Evolutionary conservation across 1,140 invertebrate genomes (phyloP).

Genomic region (Thaumetopoea pityocampa): DNA sequence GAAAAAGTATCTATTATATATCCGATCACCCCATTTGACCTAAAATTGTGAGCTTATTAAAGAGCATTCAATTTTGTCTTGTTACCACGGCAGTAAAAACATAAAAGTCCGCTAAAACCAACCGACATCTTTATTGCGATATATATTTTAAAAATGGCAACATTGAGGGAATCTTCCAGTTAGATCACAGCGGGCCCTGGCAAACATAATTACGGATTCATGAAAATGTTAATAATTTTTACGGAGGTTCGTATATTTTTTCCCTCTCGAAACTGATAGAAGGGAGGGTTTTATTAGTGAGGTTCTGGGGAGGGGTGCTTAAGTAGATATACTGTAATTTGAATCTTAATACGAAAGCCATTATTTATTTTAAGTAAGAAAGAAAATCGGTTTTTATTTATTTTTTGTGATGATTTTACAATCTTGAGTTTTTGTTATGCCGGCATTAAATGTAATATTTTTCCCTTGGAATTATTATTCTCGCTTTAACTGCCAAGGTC

Average conservation of each 20-base stretch:
- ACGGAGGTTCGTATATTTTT: constrained; percentile 26
- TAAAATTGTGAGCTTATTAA: no score
- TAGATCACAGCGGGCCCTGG: constrained; percentile 20
- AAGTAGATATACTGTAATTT: constrained; percentile 54
- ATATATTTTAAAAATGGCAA: constrained; percentile 17
- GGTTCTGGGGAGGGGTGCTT: constrained; percentile 34
- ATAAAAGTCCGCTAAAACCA: no score
- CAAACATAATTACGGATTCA: constrained; percentile 36
- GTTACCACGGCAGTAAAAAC: no score
- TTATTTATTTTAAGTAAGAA: constrained; percentile 58
- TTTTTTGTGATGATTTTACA: constrained; percentile 6
- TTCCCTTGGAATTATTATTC: no score
- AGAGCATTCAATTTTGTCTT: no score
- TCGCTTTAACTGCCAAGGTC: no score
- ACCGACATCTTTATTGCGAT: no score
- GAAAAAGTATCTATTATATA: no score
- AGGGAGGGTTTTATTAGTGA: constrained; percentile 45
- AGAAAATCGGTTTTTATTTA: constrained; percentile 37
- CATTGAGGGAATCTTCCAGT: constrained; percentile 10
- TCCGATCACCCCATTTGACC: no score
- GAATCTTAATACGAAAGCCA: constrained; percentile 51
- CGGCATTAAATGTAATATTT: constrained; percentile 9
- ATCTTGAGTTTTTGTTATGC: constrained; percentile 8
- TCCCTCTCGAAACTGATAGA: constrained; percentile 26
- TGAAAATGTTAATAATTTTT: constrained; percentile 63